phyloP scores from a whole-genome alignment of 1,140 invertebrate species.

The Neotoxoptera formosana region DNA sequence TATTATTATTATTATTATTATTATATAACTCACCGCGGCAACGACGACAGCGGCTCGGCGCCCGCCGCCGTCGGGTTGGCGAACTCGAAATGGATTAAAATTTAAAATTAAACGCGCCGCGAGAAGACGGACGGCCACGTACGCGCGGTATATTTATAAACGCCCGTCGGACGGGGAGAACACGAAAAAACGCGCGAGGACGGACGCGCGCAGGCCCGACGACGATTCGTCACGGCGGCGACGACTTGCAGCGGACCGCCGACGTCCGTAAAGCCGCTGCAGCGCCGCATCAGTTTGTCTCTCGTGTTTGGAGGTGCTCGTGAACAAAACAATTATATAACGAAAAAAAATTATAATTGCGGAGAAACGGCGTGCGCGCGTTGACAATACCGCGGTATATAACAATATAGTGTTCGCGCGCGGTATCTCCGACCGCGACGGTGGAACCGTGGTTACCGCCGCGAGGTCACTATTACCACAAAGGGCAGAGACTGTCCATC shows the following conservation, averaged over 20 bases:
- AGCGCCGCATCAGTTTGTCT: not conserved
- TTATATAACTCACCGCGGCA: not conserved
- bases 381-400: no score
- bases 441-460: no score
- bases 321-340: no score
- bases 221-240: not conserved
- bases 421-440: no score
- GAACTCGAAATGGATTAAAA: constrained; percentile 43
- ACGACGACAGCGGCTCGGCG: not conserved
- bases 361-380: no score
- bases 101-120: constrained; percentile 8
- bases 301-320: no score
- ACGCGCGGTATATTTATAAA: not conserved
- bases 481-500: no score
- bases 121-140: not conserved
- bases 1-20: not conserved
- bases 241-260: not conserved
- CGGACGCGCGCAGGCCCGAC: constrained; percentile 24
- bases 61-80: not conserved
- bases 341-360: no score
- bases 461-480: no score
- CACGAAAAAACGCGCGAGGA: not conserved
- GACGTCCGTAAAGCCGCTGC: not conserved
- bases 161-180: not conserved
- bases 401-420: no score